Conservation (phyloP, 1,140 invertebrate genomes). For the Delia radicum region DNA sequence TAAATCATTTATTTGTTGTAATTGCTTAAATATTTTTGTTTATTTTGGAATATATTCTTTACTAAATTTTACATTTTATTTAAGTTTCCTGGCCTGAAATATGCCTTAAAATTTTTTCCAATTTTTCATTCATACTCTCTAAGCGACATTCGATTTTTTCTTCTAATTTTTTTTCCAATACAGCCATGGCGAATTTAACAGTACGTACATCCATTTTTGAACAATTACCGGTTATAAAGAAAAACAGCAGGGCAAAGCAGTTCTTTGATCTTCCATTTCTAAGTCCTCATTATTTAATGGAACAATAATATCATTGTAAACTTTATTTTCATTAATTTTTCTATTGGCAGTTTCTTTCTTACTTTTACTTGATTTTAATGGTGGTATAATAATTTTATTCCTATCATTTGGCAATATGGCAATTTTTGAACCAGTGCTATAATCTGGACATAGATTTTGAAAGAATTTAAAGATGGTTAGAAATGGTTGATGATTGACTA, state of each 20-base stretch:
- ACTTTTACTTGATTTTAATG: slow-evolving; percentile 15
- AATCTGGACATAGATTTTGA: slow-evolving; percentile 66
- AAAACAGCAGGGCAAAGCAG: slow-evolving; percentile 39
- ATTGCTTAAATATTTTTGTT: no score
- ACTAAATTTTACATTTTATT: no score
- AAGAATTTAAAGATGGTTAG: slow-evolving; percentile 57
- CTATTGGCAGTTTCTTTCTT: neutral
- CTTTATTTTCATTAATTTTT: neutral
- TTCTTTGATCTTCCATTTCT: neutral
- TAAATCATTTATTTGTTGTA: no score
- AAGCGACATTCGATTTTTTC: slow-evolving; percentile 35
- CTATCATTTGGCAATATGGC: slow-evolving; percentile 65
- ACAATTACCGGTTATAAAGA: slow-evolving; percentile 35
- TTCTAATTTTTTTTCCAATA: slow-evolving; percentile 59
- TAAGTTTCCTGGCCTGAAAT: no score
- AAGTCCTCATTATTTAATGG: neutral
- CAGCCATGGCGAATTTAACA: slow-evolving; percentile 59
- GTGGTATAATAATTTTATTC: slow-evolving; percentile 49
- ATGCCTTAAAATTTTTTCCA: slow-evolving; percentile 45
- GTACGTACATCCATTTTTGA: slow-evolving; percentile 56
- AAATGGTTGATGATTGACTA: slow-evolving; percentile 55
- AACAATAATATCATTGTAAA: neutral
- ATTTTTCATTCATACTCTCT: slow-evolving; percentile 55
- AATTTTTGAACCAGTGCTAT: slow-evolving; percentile 62
- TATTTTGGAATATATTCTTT: no score